Conservation (phyloP, 2,797 vertebrate genomes). For the Amblyraja radiata region DNA sequence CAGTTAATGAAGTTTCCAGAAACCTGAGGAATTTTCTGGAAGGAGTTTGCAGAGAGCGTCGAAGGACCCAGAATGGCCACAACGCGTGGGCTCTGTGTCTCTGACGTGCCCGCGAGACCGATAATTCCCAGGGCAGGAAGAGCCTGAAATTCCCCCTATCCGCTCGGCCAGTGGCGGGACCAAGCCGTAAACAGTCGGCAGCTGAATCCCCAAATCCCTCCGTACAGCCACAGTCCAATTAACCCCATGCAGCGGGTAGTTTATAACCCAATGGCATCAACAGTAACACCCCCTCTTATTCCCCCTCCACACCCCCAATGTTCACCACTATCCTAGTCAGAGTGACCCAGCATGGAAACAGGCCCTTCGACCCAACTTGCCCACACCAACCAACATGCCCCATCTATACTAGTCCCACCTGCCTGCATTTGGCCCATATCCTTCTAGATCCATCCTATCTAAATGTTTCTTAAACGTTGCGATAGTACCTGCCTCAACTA, state of each 20-base stretch:
- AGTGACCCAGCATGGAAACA: no score
- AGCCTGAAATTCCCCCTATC: not conserved
- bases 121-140: slow-evolving; percentile 7
- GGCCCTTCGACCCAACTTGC: no score
- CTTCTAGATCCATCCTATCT: no score
- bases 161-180: not conserved
- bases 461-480: no score
- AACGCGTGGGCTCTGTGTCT: not conserved
- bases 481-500: no score
- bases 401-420: no score
- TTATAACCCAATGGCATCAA: no score
- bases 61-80: not conserved
- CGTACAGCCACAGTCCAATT: not conserved
- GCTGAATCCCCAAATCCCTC: not conserved
- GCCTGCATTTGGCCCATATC: no score
- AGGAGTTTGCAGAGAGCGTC: not conserved
- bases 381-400: no score
- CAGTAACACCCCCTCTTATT: no score
- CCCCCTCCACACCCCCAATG: no score
- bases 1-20: slow-evolving; percentile 34
- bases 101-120: not conserved
- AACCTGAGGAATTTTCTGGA: slow-evolving; percentile 20
- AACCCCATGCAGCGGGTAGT: not conserved
- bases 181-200: not conserved
- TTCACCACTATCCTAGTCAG: no score